Base-by-base conservation (phyloP, 2,797 vertebrate genomes). In the Smutsia gigantea region DNA sequence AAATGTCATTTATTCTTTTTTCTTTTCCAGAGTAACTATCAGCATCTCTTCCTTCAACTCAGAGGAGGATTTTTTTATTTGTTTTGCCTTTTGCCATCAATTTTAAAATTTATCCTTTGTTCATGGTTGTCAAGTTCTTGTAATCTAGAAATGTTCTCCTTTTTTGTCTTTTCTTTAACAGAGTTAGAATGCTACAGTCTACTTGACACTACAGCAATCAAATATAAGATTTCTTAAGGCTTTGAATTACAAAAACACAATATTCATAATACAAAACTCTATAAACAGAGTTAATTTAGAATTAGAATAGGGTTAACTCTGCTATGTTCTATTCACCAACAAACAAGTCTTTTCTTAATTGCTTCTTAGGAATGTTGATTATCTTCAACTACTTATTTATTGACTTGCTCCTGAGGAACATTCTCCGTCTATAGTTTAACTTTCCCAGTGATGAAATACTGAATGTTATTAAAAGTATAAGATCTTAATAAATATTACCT, bases 91-190 rank as follows among this genome's bases (percentile, higher is more conserved):
- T 71, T 42, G 72, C 51, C 85, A 96, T 23, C 93, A 81, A 53
- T 68, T 59, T 90, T 61, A 92, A 92, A 95, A 79, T 5, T 17
- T 6, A 61, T 51, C 34, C 46, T 81, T 69, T 51, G 19, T 81
- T 91, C 55, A 84, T 7, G 15, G 61, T 53, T 87, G 3, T 61
- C 42, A 49, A 74, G n/a, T 71, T 71, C 6, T 92, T 75, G 61
- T 34, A 96, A 81, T 23, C 37, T 90, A 89, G 29, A 87, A 94
- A 51, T 90, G 23, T 82, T 78, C n/a, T 84, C 34, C 69, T 21
- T 88, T 90, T 90, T 78, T 92, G 53, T 64, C 57, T 90, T 97
- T 78, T 82, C 42, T 79, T 4, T 90, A 79, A 92, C 37, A 83
- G 66, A 87, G 31, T 17, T 27, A 84, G 53, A 94, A 72, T 77